Conservation (phyloP, 2,113 vertebrate species). For the Trematocara variabile region DNA sequence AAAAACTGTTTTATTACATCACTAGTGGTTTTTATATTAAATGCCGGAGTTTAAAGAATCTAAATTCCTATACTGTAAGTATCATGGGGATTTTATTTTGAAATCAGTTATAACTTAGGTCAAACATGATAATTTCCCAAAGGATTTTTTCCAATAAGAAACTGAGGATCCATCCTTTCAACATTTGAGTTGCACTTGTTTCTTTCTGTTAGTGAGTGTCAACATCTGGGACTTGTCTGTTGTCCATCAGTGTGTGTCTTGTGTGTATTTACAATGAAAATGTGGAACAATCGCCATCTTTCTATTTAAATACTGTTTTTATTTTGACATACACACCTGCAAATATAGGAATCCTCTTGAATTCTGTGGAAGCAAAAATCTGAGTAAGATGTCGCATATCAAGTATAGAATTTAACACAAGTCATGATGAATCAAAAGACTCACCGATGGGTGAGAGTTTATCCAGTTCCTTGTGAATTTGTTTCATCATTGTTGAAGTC, state of each 20-base stretch:
- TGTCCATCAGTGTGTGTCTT: background rate
- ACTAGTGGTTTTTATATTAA: background rate
- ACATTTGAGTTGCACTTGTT: background rate
- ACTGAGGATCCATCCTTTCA: rapidly evolving
- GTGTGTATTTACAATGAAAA: rapidly evolving
- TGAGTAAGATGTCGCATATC: rapidly evolving
- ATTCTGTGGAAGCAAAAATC: slow-evolving; percentile 12
- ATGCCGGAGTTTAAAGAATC: background rate
- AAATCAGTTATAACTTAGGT: background rate
- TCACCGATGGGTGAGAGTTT: slow-evolving; percentile 49
- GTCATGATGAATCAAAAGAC: background rate
- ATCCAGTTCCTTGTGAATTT: slow-evolving; percentile 41
- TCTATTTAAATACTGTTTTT: background rate
- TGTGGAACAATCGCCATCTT: background rate
- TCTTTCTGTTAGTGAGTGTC: background rate
- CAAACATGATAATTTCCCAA: background rate
- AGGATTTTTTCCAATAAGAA: background rate
- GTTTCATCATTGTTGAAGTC: slow-evolving; percentile 10
- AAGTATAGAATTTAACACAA: background rate
- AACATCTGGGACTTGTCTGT: rapidly evolving
- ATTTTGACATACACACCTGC: slow-evolving; percentile 14
- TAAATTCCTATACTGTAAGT: background rate
- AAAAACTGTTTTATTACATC: background rate
- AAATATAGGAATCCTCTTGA: slow-evolving; percentile 25
- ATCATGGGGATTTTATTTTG: background rate